phyloP scores from a whole-genome alignment of 2,797 vertebrate species.

The Knipowitschia caucasica region DNA sequence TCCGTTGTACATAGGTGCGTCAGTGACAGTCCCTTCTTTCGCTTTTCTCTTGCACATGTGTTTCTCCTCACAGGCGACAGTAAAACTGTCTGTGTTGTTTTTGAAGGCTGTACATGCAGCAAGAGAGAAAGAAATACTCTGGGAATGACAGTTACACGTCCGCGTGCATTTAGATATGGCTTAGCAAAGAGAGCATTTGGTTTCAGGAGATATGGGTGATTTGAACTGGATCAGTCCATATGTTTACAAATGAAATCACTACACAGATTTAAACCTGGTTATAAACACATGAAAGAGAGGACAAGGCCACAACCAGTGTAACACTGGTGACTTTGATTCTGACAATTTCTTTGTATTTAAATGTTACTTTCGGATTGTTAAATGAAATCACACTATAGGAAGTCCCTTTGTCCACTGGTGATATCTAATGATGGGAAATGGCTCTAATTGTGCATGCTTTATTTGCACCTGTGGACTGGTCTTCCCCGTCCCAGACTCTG shows the following conservation, averaged over 20 bases:
- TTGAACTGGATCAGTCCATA: slow-evolving; percentile 43
- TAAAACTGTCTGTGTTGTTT: slow-evolving; percentile 13
- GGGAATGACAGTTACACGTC: slow-evolving; percentile 27
- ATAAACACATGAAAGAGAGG: too few relatives aligned
- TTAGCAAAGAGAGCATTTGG: slow-evolving; percentile 73
- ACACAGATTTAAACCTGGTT: too few relatives aligned
- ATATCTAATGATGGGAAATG: too few relatives aligned
- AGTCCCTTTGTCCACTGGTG: too few relatives aligned
- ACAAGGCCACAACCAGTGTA: too few relatives aligned
- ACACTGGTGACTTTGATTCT: too few relatives aligned
- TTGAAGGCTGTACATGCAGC: background rate
- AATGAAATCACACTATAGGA: too few relatives aligned
- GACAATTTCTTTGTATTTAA: too few relatives aligned
- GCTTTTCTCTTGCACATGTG: background rate
- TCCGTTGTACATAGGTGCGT: slow-evolving; percentile 52
- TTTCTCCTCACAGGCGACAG: slow-evolving; percentile 35
- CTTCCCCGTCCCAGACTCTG: too few relatives aligned
- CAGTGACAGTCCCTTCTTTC: slow-evolving; percentile 14
- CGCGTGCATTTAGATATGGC: slow-evolving; percentile 72
- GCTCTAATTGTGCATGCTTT: too few relatives aligned
- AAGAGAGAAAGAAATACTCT: slow-evolving; percentile 33
- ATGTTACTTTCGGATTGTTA: too few relatives aligned
- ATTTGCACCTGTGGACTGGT: too few relatives aligned
- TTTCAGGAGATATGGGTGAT: slow-evolving; percentile 62
- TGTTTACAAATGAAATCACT: background rate